These are phyloP conservation scores for Eurystomus gularis DNA, from an alignment of 2,113 vertebrate genomes.

Conservation along the genomic window DNA sequence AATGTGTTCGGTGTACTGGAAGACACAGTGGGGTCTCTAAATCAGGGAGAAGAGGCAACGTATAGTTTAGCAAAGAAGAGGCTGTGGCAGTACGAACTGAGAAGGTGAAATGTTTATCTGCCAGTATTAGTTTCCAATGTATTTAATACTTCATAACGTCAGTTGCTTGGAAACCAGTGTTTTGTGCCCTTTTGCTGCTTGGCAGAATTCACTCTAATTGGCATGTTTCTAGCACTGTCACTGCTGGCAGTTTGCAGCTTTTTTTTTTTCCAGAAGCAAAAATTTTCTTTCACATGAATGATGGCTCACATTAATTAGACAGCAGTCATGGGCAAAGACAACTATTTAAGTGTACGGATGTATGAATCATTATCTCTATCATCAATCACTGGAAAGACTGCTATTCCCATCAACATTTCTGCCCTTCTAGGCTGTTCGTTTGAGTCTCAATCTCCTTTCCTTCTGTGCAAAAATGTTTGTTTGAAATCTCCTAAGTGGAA, in stretches of 20 bases:
- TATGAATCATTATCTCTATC: conserved; percentile 46
- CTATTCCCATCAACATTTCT: background rate
- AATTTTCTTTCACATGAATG: conserved; percentile 45
- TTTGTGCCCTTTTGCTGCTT: conserved; percentile 69
- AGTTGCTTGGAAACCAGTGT: conserved; percentile 82
- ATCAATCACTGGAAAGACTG: conserved; percentile 21
- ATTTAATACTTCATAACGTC: conserved; percentile 55
- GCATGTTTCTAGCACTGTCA: conserved; percentile 50
- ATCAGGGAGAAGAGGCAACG: background rate
- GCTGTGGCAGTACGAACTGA: background rate
- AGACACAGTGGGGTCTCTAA: background rate
- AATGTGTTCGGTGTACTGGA: background rate
- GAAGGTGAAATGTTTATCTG: conserved; percentile 37
- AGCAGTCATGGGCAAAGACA: conserved; percentile 41
- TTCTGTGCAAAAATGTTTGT: background rate
- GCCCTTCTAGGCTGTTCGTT: background rate
- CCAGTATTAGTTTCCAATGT: conserved; percentile 10
- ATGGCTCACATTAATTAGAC: conserved; percentile 67
- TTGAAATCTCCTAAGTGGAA: background rate
- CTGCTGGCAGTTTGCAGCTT: conserved; percentile 28
- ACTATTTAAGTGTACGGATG: conserved; percentile 17
- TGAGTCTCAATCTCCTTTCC: background rate
- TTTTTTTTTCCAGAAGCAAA: conserved; percentile 39
- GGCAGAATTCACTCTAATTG: conserved; percentile 74
- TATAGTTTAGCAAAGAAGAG: background rate